Evolutionary conservation across 2,113 vertebrate genomes (phyloP).

Genomic region (Corythoichthys intestinalis): DNA sequence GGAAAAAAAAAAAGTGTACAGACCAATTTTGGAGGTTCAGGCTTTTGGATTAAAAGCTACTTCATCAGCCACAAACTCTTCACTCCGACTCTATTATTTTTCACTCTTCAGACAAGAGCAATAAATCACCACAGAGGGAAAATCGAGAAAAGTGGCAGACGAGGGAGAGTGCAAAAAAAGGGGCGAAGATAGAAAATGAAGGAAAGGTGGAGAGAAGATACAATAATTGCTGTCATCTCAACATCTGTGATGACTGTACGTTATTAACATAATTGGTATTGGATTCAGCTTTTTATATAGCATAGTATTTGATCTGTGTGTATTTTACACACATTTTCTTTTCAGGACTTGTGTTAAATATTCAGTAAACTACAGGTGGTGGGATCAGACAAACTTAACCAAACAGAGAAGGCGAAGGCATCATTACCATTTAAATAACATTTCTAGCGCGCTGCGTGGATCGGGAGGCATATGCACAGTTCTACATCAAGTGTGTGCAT

Average conservation of each 20-base stretch:
- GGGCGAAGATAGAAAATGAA: slow-evolving; percentile 12
- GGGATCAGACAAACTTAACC: slow-evolving; percentile 55
- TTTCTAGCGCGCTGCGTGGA: slow-evolving; percentile 27
- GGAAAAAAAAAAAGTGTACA: slow-evolving; percentile 37
- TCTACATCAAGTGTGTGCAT: slow-evolving; percentile 7
- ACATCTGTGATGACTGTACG: slow-evolving; percentile 36
- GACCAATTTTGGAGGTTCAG: slow-evolving; percentile 61
- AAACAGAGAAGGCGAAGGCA: slow-evolving; percentile 59
- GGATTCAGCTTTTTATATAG: slow-evolving; percentile 51
- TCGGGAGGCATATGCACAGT: slow-evolving; percentile 1
- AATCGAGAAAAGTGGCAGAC: slow-evolving; percentile 32
- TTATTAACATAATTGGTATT: slow-evolving; percentile 58
- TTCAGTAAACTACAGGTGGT: slow-evolving; percentile 62
- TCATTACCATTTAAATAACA: slow-evolving; percentile 77
- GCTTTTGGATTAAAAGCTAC: slow-evolving; percentile 68
- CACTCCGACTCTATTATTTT: slow-evolving; percentile 70
- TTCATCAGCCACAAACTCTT: slow-evolving; percentile 51
- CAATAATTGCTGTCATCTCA: slow-evolving; percentile 30
- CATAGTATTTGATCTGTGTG: slow-evolving; percentile 10
- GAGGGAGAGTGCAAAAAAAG: slow-evolving; percentile 13
- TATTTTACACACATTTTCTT: slow-evolving; percentile 21
- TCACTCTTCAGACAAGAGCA: slow-evolving; percentile 66
- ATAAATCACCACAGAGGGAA: slow-evolving; percentile 57
- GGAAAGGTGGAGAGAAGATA: slow-evolving; percentile 8
- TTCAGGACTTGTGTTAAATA: slow-evolving; percentile 38